Conservation (phyloP, 1,140 invertebrate species). For the Propsilocerus akamusi region DNA sequence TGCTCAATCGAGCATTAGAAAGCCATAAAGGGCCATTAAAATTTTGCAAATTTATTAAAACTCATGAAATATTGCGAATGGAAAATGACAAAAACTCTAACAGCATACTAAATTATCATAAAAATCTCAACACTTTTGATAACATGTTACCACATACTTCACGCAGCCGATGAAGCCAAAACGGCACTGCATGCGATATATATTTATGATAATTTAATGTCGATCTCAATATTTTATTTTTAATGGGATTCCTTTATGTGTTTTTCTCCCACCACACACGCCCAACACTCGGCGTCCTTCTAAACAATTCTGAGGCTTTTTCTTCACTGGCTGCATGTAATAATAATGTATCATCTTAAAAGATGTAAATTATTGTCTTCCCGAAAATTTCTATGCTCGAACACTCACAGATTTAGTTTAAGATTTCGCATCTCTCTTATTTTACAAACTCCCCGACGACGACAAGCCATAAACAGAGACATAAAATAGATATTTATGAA, state of each 20-base stretch:
- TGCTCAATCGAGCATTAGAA: neutral
- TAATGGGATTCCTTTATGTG: neutral
- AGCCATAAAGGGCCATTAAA: neutral
- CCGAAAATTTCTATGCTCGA: too few relatives aligned
- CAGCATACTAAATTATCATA: neutral
- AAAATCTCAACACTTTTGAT: neutral
- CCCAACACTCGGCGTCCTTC: neutral
- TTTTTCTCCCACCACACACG: neutral
- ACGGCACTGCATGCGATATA: neutral
- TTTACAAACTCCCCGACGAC: too few relatives aligned
- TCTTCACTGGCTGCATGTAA: too few relatives aligned
- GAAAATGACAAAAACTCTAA: too few relatives aligned
- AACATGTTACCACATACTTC: too few relatives aligned
- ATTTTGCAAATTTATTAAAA: neutral
- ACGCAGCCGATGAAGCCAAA: too few relatives aligned
- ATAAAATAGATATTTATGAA: too few relatives aligned
- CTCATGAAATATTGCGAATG: neutral
- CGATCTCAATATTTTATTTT: neutral
- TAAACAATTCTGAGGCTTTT: too few relatives aligned
- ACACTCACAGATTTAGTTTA: too few relatives aligned
- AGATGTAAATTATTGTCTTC: neutral
- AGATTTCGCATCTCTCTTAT: too few relatives aligned
- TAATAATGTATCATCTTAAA: neutral
- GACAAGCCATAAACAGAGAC: too few relatives aligned
- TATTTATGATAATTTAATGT: neutral